phyloP scores from a whole-genome alignment of 2,888 invertebrate species.

The Dermolepida albohirtum region DNA sequence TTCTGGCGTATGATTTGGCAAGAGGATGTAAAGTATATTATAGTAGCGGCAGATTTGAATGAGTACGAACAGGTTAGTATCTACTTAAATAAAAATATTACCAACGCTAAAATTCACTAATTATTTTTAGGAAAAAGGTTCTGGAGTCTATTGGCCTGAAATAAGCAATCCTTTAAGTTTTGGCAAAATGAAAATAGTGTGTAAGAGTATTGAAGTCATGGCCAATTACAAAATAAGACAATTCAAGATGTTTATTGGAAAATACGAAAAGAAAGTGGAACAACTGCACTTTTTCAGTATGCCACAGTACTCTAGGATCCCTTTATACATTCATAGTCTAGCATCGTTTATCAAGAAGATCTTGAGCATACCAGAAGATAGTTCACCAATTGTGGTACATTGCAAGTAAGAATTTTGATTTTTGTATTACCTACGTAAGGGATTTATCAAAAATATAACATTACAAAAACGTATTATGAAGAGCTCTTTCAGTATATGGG shows the following conservation, averaged over 20 bases:
- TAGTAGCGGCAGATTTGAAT: constrained; percentile 40
- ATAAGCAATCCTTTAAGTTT: constrained; percentile 61
- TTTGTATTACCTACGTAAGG: no score
- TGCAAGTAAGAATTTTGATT: constrained; percentile 60
- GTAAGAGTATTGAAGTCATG: constrained; percentile 56
- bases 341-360: constrained; percentile 54
- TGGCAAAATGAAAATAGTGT: constrained; percentile 59
- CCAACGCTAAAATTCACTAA: no score
- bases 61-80: constrained; percentile 37
- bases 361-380: constrained; percentile 53
- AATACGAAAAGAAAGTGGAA: constrained; percentile 53
- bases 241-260: constrained; percentile 55
- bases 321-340: constrained; percentile 54
- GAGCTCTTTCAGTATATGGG: no score
- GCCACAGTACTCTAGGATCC: constrained; percentile 67
- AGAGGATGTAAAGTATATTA: constrained; percentile 43
- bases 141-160: constrained; percentile 68
- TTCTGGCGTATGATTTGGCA: constrained; percentile 58
- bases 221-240: constrained; percentile 61
- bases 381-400: constrained; percentile 67
- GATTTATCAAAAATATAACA: no score
- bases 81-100: no score
- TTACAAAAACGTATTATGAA: no score
- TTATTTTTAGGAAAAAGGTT: constrained; percentile 63
- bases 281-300: constrained; percentile 68